Conservation (phyloP, 2,797 vertebrate species). For the Steatocranus sp. region DNA sequence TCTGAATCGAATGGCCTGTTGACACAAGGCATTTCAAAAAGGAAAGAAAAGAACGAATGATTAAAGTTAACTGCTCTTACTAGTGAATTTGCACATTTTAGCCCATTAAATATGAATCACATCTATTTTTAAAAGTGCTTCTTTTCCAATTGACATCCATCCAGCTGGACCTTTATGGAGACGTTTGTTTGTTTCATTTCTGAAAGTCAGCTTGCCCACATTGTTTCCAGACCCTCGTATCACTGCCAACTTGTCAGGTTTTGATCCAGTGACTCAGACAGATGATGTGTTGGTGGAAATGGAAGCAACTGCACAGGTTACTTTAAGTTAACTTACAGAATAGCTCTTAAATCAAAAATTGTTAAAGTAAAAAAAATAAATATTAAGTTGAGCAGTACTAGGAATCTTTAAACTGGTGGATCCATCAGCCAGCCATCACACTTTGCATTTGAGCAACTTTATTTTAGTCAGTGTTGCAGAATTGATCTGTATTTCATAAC, state of each 20-base stretch:
- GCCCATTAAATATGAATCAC: background rate
- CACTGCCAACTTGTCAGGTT: background rate
- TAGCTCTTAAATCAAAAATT: background rate
- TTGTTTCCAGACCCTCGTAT: background rate
- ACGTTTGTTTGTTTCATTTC: background rate
- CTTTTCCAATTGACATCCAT: background rate
- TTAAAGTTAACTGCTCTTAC: background rate
- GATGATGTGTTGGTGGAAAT: background rate
- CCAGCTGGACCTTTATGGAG: background rate
- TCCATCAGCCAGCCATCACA: background rate
- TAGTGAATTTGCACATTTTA: background rate
- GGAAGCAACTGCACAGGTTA: background rate
- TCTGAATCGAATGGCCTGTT: background rate
- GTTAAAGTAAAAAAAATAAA: background rate
- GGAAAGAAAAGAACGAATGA: background rate
- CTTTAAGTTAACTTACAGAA: background rate
- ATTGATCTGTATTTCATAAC: background rate
- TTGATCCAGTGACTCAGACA: background rate
- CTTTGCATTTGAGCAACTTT: background rate
- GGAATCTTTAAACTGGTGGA: background rate
- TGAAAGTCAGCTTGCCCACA: background rate
- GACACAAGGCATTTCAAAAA: background rate
- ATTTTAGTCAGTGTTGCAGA: background rate
- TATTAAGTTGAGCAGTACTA: background rate
- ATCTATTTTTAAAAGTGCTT: background rate